These are phyloP conservation scores for Lipophrys pholis DNA, from an alignment of 2,113 vertebrate species.

Conservation along the genomic window DNA sequence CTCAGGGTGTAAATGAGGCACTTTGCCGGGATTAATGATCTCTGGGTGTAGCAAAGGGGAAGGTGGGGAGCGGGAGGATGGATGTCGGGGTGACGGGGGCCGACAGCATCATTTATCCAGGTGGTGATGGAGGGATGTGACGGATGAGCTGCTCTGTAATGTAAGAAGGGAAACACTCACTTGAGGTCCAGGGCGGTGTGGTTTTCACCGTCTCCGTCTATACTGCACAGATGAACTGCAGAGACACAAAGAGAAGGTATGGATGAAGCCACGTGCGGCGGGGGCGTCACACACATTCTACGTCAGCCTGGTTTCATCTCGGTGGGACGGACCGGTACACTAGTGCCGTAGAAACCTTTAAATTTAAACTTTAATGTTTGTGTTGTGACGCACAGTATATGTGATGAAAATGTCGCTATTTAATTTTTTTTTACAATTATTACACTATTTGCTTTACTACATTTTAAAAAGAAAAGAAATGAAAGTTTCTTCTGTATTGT, in stretches of 20 bases:
- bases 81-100: slow-evolving; percentile 41
- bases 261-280: slow-evolving; percentile 9
- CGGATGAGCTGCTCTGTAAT: slow-evolving; percentile 68
- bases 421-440: too few species aligned
- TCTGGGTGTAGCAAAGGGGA: slow-evolving; percentile 16
- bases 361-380: too few species aligned
- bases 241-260: background rate
- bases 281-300: too few species aligned
- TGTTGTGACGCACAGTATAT: background rate
- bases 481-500: too few species aligned
- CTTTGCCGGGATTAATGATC: slow-evolving; percentile 35
- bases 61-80: slow-evolving; percentile 39
- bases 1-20: background rate
- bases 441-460: too few species aligned
- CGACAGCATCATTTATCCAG: slow-evolving; percentile 66
- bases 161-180: slow-evolving; percentile 84
- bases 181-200: slow-evolving; percentile 94
- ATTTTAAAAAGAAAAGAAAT: too few species aligned
- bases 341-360: background rate
- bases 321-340: background rate
- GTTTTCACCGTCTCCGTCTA: slow-evolving; percentile 90
- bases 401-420: too few species aligned
- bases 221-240: slow-evolving; percentile 92
- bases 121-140: slow-evolving; percentile 54
- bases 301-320: too few species aligned